phyloP scores from a whole-genome alignment of 2,888 invertebrate species.

The Lasioglossum leucozonium region DNA sequence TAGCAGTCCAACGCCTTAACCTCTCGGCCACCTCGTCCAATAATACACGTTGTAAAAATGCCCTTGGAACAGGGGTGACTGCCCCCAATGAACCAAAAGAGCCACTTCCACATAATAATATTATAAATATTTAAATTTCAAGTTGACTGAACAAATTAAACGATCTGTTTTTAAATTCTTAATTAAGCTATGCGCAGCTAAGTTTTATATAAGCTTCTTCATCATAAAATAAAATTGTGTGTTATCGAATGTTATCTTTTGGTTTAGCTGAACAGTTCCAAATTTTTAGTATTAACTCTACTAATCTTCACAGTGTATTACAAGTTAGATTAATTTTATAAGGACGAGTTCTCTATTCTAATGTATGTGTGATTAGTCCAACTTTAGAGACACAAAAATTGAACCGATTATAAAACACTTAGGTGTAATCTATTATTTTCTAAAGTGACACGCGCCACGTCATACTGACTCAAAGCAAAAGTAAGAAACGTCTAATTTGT shows the following conservation, averaged over 20 bases:
- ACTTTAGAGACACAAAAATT: no score
- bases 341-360: no score
- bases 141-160: background rate
- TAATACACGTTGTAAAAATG: conserved; percentile 38
- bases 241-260: background rate
- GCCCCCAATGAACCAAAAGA: background rate
- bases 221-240: background rate
- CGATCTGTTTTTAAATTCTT: background rate
- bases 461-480: no score
- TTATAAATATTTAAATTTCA: background rate
- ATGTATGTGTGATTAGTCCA: no score
- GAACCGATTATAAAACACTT: no score
- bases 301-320: background rate
- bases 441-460: no score
- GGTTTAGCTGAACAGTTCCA: background rate
- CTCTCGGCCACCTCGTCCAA: conserved; percentile 84
- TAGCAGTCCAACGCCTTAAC: conserved; percentile 85
- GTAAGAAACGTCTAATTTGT: no score
- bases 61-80: conserved; percentile 43
- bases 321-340: background rate
- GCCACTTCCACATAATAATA: background rate
- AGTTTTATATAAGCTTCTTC: background rate
- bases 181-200: background rate
- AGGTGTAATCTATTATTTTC: no score
- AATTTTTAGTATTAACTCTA: background rate